These are phyloP conservation scores for Anthophora plumipes DNA, from an alignment of 2,888 invertebrate genomes.

Conservation along the genomic window DNA sequence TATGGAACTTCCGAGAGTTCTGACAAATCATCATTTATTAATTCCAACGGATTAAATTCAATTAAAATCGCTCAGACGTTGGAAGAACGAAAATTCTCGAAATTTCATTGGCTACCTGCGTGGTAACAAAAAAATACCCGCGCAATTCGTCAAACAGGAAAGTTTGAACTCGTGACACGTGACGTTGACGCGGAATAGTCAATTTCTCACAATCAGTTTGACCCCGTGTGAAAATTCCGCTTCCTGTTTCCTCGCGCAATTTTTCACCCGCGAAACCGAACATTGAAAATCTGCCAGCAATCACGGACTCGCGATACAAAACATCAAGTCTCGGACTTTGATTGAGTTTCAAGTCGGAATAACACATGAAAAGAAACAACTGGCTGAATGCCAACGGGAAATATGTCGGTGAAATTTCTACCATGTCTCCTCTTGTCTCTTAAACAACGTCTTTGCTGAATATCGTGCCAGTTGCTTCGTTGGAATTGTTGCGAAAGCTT, in stretches of 20 bases:
- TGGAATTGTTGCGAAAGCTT: background rate
- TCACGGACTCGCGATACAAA: background rate
- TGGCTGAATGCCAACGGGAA: background rate
- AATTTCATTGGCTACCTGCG: no score
- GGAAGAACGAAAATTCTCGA: no score
- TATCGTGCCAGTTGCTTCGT: background rate
- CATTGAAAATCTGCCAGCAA: slow-evolving; percentile 7
- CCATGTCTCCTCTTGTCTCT: background rate
- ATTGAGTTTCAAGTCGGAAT: background rate
- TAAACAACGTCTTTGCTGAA: background rate
- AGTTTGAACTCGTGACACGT: no score
- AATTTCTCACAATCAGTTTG: no score
- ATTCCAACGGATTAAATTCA: no score
- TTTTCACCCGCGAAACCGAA: slow-evolving; percentile 2
- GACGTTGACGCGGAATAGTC: no score
- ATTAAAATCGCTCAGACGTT: no score
- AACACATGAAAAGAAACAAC: background rate
- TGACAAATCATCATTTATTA: no score
- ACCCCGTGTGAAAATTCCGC: background rate
- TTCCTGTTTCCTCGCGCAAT: background rate
- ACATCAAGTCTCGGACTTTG: slow-evolving; percentile 1
- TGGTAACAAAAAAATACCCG: no score
- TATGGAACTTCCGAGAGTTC: no score
- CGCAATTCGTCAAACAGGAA: no score
- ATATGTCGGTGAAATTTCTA: slow-evolving; percentile 14